phyloP scores from a whole-genome alignment of 2,888 invertebrate species.

The Drosophila incognita region DNA sequence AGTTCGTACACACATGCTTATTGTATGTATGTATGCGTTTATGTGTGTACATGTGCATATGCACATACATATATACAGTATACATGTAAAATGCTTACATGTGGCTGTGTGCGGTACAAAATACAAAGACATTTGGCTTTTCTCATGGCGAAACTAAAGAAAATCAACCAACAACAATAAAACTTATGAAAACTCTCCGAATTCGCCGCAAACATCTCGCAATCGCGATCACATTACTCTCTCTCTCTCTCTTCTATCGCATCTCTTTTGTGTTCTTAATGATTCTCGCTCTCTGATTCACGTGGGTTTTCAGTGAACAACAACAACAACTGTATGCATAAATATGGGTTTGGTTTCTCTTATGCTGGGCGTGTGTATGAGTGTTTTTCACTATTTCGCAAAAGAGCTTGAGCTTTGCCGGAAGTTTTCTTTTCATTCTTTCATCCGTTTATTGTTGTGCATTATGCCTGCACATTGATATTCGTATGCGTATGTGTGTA shows the following conservation, averaged over 20 bases:
- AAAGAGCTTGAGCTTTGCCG: constrained; percentile 67
- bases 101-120: constrained; percentile 17
- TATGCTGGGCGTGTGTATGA: constrained; percentile 26
- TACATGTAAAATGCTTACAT: constrained; percentile 4
- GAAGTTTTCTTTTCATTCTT: constrained; percentile 73
- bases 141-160: constrained; percentile 65
- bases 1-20: constrained; percentile 18
- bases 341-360: constrained; percentile 55
- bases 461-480: constrained; percentile 45
- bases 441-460: constrained; percentile 61
- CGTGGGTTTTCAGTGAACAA: constrained; percentile 65
- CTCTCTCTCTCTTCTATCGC: constrained; percentile 20
- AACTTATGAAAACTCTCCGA: constrained; percentile 64
- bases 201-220: constrained; percentile 67
- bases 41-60: constrained; percentile 6
- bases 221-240: constrained; percentile 57
- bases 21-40: constrained; percentile 13
- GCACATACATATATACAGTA: constrained; percentile 15
- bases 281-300: constrained; percentile 70
- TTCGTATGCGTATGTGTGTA: constrained; percentile 26
- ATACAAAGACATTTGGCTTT: constrained; percentile 52
- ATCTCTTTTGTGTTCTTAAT: constrained; percentile 55
- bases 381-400: constrained; percentile 57
- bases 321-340: constrained; percentile 19
- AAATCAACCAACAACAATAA: constrained; percentile 54